phyloP scores from a whole-genome alignment of 2,888 invertebrate genomes.

The Nemotelus nigrinus region DNA sequence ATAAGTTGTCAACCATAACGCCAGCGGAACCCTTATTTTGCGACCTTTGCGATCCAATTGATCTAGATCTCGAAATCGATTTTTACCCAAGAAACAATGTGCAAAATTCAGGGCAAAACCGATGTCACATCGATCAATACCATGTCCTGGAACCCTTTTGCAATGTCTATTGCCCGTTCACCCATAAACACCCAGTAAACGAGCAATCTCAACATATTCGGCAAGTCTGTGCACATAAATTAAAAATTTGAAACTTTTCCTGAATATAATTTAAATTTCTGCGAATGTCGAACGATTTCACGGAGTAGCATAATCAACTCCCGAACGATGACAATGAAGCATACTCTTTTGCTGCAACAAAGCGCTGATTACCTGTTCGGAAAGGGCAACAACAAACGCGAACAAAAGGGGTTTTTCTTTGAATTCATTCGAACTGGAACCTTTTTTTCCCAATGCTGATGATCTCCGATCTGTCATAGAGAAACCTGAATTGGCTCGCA shows the following conservation, averaged over 20 bases:
- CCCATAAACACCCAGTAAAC: no score
- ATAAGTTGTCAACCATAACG: constrained; percentile 21
- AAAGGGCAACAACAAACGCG: constrained; percentile 45
- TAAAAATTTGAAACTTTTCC: constrained; percentile 22
- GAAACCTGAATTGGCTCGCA: no score
- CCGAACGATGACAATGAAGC: no score
- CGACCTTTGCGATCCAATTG: constrained; percentile 13
- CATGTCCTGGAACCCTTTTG: constrained; percentile 24
- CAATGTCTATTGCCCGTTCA: background rate
- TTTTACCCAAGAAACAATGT: constrained; percentile 49
- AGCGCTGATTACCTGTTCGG: constrained; percentile 50
- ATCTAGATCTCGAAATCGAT: constrained; percentile 46
- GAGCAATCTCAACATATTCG: background rate
- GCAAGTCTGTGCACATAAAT: constrained; percentile 30
- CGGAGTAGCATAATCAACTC: background rate
- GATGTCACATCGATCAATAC: constrained; percentile 36
- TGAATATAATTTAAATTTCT: constrained; percentile 31
- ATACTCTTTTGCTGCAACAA: background rate
- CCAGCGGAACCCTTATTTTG: constrained; percentile 13
- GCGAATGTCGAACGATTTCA: constrained; percentile 18
- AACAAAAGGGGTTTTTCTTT: constrained; percentile 35
- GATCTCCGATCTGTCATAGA: background rate
- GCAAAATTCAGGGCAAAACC: constrained; percentile 47
- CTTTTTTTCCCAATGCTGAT: background rate
- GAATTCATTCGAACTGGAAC: constrained; percentile 30